Conservation (phyloP, 2,797 vertebrate genomes). For the Psittacula derbiana region DNA sequence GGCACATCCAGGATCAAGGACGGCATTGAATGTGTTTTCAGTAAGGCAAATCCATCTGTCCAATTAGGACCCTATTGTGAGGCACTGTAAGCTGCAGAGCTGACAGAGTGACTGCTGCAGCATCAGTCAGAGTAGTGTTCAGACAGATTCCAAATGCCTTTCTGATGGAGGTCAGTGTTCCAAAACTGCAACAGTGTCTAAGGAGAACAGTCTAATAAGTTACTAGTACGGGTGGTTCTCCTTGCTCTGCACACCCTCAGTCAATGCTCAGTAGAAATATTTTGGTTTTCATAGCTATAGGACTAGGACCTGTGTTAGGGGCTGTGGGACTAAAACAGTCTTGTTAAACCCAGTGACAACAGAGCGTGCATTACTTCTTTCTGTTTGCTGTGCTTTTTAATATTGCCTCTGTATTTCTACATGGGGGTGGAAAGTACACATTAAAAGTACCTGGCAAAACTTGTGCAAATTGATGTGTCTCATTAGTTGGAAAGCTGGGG, state of each 20-base stretch:
- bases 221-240: not conserved
- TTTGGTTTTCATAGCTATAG: not conserved
- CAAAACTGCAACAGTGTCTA: not conserved
- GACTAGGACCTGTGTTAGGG: not conserved
- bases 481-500: not conserved
- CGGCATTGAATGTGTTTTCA: not conserved
- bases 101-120: not conserved
- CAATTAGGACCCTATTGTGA: not conserved
- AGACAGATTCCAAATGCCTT: not conserved
- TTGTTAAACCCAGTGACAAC: not conserved
- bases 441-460: not conserved
- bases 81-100: not conserved
- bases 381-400: not conserved
- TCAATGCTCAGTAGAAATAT: not conserved
- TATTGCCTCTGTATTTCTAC: not conserved
- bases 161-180: not conserved
- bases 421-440: not conserved
- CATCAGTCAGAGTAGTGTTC: not conserved
- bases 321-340: not conserved
- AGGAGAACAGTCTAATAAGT: not conserved
- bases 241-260: not conserved
- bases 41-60: not conserved
- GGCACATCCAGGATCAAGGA: not conserved
- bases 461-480: not conserved
- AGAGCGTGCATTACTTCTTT: rapidly evolving